Percentiles rank a stretch among this genome's conserved stretches.
Evolutionary conservation across 2,113 vertebrate genomes (phyloP).

Genomic region (Chiloscyllium plagiosum): DNA sequence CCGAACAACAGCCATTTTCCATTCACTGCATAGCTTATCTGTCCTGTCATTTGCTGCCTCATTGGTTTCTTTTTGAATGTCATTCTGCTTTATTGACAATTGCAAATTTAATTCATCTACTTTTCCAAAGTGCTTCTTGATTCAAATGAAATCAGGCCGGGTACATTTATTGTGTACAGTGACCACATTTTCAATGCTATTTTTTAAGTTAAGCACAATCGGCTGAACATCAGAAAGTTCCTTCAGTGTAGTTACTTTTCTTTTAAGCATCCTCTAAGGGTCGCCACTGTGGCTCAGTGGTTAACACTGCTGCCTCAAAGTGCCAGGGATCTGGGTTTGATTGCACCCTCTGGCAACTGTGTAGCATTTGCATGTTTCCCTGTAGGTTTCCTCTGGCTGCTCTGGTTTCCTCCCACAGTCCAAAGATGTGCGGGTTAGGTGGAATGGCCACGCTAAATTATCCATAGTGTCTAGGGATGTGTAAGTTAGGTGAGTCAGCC

Average conservation of each 20-base stretch:
- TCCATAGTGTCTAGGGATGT: no score
- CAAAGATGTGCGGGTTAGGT: no score
- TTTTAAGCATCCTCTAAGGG: neutral
- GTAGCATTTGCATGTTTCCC: no score
- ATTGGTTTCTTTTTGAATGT: constrained; percentile 12
- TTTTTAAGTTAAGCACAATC: neutral
- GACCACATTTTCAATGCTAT: neutral
- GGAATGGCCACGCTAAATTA: no score
- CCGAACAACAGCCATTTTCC: neutral
- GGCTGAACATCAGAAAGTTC: neutral
- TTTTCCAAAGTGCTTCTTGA: neutral
- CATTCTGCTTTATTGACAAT: neutral
- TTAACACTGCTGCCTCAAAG: no score
- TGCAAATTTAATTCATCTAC: neutral
- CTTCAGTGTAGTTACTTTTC: neutral
- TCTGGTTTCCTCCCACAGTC: no score
- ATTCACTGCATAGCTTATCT: neutral
- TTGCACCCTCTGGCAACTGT: no score
- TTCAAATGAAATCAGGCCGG: neutral
- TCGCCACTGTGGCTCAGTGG: no score
- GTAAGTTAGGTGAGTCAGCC: no score
- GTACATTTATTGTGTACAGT: neutral
- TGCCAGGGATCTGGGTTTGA: no score
- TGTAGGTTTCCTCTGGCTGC: no score
- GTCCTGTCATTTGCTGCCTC: neutral